Conservation (phyloP, 2,888 invertebrate species). For the Drosophila prolongata region DNA sequence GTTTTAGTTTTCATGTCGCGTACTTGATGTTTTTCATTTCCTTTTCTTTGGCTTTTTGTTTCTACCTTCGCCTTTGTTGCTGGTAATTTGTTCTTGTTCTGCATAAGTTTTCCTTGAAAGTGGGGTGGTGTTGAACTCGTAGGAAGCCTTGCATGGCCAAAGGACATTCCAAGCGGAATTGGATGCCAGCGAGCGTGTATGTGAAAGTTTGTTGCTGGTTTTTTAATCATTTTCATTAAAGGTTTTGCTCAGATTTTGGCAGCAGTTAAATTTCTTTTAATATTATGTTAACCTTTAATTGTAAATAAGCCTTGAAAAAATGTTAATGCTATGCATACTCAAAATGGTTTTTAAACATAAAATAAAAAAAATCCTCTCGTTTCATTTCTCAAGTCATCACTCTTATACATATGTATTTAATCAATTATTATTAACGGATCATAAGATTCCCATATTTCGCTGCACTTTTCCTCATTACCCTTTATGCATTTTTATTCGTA, state of each 20-base stretch:
- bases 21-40: conserved; percentile 57
- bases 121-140: conserved; percentile 15
- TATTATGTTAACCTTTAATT: no score
- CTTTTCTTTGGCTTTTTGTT: conserved; percentile 12
- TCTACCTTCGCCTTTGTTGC: conserved; percentile 45
- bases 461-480: not conserved
- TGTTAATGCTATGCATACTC: no score
- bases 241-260: not conserved
- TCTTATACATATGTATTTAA: not conserved
- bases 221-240: conserved; percentile 8
- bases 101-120: conserved; percentile 48
- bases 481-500: conserved; percentile 24
- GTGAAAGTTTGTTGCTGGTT: not conserved
- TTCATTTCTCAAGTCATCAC: no score
- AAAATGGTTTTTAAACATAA: no score
- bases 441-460: not conserved
- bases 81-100: conserved; percentile 43
- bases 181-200: conserved; percentile 22
- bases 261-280: not conserved
- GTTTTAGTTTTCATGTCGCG: conserved; percentile 56
- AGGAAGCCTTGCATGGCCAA: conserved; percentile 72
- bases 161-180: conserved; percentile 61
- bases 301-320: no score
- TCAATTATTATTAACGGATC: not conserved
- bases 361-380: no score